Evolutionary conservation across 2,888 invertebrate species (phyloP).

Genomic region (Lasioglossum pauxillum): DNA sequence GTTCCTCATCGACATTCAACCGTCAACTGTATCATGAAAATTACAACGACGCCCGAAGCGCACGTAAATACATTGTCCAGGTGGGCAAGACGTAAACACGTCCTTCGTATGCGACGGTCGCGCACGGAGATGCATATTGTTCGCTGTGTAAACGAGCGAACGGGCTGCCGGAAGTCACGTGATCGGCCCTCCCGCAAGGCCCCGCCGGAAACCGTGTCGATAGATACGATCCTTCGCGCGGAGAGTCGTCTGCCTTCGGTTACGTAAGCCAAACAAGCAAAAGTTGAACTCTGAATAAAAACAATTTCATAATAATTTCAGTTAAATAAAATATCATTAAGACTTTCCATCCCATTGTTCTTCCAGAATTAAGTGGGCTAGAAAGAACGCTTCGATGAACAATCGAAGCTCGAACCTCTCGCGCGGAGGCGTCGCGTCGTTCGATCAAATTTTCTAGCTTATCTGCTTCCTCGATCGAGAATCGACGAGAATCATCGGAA

Average conservation of each 20-base stretch:
- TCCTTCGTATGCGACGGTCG: conserved; percentile 54
- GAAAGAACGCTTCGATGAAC: background rate
- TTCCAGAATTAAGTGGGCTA: background rate
- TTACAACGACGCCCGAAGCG: background rate
- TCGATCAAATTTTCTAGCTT: background rate
- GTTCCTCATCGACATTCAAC: background rate
- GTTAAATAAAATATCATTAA: too few species aligned
- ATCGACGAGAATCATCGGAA: conserved; percentile 59
- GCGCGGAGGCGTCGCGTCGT: background rate
- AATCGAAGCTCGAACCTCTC: background rate
- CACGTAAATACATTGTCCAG: background rate
- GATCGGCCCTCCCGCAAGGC: conserved; percentile 62
- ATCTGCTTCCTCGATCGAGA: conserved; percentile 48
- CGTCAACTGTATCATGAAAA: background rate
- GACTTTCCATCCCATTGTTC: too few species aligned
- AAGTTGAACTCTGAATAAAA: background rate
- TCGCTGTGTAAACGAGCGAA: conserved; percentile 52
- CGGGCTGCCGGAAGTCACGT: conserved; percentile 81
- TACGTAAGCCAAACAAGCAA: background rate
- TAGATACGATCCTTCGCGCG: conserved; percentile 39
- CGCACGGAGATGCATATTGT: conserved; percentile 66
- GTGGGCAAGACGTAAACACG: conserved; percentile 12
- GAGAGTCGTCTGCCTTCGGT: background rate
- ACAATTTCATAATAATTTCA: too few species aligned
- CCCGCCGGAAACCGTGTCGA: conserved; percentile 74